Conservation (phyloP, 2,888 invertebrate species). For the Torymus tubicola region DNA sequence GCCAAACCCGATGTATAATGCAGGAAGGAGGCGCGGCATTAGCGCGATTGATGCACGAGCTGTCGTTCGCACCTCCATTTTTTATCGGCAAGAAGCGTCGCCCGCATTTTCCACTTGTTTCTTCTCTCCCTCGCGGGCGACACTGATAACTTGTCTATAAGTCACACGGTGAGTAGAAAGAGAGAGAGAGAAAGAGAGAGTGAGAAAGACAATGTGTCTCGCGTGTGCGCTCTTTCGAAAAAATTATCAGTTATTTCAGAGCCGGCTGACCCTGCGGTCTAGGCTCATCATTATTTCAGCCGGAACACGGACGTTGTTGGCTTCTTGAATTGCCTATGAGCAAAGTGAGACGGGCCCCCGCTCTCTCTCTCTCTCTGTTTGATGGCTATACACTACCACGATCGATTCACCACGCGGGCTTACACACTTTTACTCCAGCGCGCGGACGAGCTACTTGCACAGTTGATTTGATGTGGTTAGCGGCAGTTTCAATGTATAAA, state of each 20-base stretch:
- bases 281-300: constrained; percentile 21
- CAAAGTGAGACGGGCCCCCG: too few relatives aligned
- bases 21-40: constrained; percentile 63
- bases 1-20: constrained; percentile 63
- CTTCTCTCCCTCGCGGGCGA: constrained; percentile 11
- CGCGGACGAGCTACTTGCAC: too few relatives aligned
- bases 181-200: neutral
- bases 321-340: constrained; percentile 6
- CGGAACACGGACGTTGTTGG: neutral
- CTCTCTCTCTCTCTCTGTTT: too few relatives aligned
- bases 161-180: neutral
- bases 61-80: constrained; percentile 58
- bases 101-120: neutral
- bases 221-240: neutral
- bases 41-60: constrained; percentile 65
- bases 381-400: too few relatives aligned
- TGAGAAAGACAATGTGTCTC: neutral
- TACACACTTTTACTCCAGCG: too few relatives aligned
- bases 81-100: constrained; percentile 55
- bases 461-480: too few relatives aligned
- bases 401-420: too few relatives aligned
- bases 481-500: too few relatives aligned
- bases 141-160: constrained; percentile 42
- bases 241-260: neutral
- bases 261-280: neutral